Evolutionary conservation across 2,113 vertebrate genomes (phyloP).

Genomic region (Pseudonaja textilis): DNA sequence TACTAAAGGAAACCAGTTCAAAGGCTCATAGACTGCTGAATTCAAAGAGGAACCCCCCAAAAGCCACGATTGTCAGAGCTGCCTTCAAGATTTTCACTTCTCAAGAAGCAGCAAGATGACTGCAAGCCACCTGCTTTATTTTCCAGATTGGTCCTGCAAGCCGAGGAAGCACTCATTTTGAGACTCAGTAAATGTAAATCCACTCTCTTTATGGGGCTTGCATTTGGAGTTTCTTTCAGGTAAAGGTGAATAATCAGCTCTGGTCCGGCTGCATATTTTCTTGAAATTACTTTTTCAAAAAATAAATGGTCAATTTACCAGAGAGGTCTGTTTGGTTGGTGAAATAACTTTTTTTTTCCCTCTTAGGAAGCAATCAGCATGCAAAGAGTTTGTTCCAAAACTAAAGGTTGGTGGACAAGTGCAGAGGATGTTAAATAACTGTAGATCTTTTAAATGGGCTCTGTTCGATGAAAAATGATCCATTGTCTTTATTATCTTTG

Average conservation of each 20-base stretch:
- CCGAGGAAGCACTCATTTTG: neutral
- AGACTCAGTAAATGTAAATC: slow-evolving; percentile 31
- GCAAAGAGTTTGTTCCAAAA: slow-evolving; percentile 36
- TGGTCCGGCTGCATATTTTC: slow-evolving; percentile 19
- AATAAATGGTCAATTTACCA: slow-evolving; percentile 3
- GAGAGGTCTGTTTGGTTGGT: neutral
- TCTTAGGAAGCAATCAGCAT: slow-evolving; percentile 24
- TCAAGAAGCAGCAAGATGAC: slow-evolving; percentile 3
- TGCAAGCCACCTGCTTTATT: slow-evolving; percentile 30
- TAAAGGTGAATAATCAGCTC: slow-evolving; percentile 9
- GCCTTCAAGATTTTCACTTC: slow-evolving; percentile 20
- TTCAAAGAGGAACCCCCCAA: neutral
- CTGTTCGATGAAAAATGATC: slow-evolving; percentile 54
- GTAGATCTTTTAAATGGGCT: slow-evolving; percentile 40
- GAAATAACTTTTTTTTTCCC: neutral
- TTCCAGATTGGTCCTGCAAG: slow-evolving; percentile 24
- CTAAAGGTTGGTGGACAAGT: slow-evolving; percentile 21
- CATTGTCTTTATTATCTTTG: slow-evolving; percentile 49
- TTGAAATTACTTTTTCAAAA: slow-evolving; percentile 29
- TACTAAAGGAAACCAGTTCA: slow-evolving; percentile 11
- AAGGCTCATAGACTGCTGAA: neutral
- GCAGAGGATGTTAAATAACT: slow-evolving; percentile 26
- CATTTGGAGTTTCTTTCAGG: neutral
- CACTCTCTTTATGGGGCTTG: neutral
- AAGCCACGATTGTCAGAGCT: neutral